Conservation (phyloP, 2,888 invertebrate species). For the Ephialtes manifestator region DNA sequence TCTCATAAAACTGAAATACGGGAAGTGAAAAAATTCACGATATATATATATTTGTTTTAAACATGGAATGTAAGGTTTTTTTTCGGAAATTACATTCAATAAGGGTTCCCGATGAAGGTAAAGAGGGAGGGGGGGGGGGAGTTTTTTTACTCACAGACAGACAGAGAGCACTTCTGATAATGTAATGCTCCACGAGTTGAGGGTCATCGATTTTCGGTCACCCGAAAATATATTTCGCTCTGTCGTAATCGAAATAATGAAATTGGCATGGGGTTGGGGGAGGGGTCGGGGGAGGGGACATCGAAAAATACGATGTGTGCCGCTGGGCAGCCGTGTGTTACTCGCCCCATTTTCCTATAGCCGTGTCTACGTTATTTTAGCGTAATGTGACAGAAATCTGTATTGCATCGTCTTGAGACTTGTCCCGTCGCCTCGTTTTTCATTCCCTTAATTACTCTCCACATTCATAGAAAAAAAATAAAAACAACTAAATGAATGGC, state of each 20-base stretch:
- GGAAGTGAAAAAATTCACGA: not conserved
- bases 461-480: not conserved
- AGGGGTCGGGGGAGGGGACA: not conserved
- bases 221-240: constrained; percentile 43
- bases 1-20: not conserved
- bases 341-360: not conserved
- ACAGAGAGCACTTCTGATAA: constrained; percentile 14
- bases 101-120: not conserved
- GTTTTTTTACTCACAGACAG: not conserved
- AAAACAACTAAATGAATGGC: not conserved
- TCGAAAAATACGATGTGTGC: not conserved
- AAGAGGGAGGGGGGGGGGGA: not conserved
- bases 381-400: not conserved
- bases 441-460: not conserved
- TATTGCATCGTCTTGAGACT: not conserved
- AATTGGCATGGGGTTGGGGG: not conserved
- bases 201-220: constrained; percentile 48
- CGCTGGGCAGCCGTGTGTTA: not conserved
- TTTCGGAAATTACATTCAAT: not conserved
- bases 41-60: no score
- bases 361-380: not conserved
- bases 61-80: not conserved
- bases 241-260: constrained; percentile 49
- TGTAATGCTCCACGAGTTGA: constrained; percentile 2
- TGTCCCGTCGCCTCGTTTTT: not conserved